phyloP scores from a whole-genome alignment of 2,888 invertebrate species.

The Mesochorus sp. region DNA sequence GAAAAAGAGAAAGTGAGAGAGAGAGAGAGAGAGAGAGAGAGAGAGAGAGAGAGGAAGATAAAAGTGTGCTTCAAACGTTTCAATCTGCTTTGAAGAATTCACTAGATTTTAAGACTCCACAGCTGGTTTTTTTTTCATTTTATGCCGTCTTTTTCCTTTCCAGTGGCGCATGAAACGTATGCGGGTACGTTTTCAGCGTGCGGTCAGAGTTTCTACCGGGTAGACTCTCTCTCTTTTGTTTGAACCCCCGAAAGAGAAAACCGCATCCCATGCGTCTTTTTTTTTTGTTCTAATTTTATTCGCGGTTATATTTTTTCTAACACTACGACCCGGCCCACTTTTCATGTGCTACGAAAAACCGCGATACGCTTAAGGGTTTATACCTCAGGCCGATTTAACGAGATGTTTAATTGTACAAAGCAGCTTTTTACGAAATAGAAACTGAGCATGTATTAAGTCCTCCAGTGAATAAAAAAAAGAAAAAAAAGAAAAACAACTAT shows the following conservation, averaged over 20 bases:
- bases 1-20: too few relatives aligned
- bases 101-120: background rate
- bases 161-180: conserved; percentile 2
- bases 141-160: background rate
- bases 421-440: background rate
- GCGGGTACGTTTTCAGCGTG: conserved; percentile 11
- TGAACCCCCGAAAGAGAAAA: background rate
- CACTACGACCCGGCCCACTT: background rate
- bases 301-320: background rate
- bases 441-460: too few relatives aligned
- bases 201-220: background rate
- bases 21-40: too few relatives aligned
- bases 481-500: background rate
- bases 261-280: background rate
- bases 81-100: conserved; percentile 20
- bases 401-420: conserved; percentile 41
- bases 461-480: background rate
- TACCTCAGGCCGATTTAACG: conserved; percentile 23
- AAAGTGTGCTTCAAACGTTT: background rate
- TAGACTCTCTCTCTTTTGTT: background rate
- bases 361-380: background rate
- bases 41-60: background rate
- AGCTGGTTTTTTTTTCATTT: background rate
- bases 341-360: background rate
- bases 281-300: background rate